phyloP scores from a whole-genome alignment of 1,140 invertebrate genomes.

The Helicoverpa armigera region DNA sequence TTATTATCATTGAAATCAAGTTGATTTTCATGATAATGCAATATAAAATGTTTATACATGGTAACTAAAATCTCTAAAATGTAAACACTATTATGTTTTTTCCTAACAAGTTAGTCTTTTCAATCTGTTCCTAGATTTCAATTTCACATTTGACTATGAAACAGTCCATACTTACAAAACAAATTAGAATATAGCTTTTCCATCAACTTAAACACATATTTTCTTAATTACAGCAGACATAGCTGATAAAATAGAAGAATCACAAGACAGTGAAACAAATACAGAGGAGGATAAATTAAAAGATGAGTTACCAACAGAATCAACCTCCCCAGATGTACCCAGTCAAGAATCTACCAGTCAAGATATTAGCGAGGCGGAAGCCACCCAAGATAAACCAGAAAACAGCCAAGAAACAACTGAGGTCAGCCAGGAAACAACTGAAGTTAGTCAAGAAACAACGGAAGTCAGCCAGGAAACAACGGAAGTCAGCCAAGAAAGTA shows the following conservation, averaged over 20 bases:
- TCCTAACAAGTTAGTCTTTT: too few species aligned
- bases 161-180: too few species aligned
- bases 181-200: too few species aligned
- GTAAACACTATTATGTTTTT: too few species aligned
- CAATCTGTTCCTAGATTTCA: too few species aligned
- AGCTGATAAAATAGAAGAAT: slow-evolving; percentile 32
- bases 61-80: too few species aligned
- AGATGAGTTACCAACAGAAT: slow-evolving; percentile 49
- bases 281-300: slow-evolving; percentile 53
- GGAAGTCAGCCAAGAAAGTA: slow-evolving; percentile 30
- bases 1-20: too few species aligned
- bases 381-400: background rate
- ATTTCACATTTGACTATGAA: too few species aligned
- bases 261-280: slow-evolving; percentile 50
- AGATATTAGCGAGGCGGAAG: background rate
- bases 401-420: slow-evolving; percentile 39
- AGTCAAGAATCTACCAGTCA: slow-evolving; percentile 47
- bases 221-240: slow-evolving; percentile 13
- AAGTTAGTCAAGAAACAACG: slow-evolving; percentile 35
- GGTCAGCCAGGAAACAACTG: background rate
- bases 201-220: background rate
- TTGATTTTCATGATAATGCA: too few species aligned
- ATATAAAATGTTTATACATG: too few species aligned
- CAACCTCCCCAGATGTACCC: slow-evolving; percentile 48
- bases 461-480: slow-evolving; percentile 10